Percentiles rank a stretch among this genome's conserved stretches.
Evolutionary conservation across 2,113 vertebrate species (phyloP).

Genomic region (Haliaeetus leucogaster): DNA sequence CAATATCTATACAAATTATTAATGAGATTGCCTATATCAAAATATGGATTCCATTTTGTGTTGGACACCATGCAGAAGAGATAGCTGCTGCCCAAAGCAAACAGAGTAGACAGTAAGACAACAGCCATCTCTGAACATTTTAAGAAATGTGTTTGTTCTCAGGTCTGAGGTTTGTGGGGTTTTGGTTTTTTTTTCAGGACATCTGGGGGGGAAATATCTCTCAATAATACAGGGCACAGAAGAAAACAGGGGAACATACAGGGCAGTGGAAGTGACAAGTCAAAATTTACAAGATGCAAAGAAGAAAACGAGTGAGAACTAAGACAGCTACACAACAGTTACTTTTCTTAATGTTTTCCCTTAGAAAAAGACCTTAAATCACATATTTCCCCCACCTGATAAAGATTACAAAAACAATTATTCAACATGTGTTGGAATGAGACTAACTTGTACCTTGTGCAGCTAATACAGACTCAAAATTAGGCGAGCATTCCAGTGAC

Average conservation of each 20-base stretch:
- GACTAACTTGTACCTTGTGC: background rate
- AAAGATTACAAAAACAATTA: background rate
- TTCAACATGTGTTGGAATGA: background rate
- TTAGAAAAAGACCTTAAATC: background rate
- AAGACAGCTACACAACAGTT: background rate
- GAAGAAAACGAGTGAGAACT: background rate
- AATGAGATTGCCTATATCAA: background rate
- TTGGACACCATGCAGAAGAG: background rate
- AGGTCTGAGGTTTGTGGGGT: background rate
- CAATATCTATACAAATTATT: conserved; percentile 84
- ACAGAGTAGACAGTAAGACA: background rate
- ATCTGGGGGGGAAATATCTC: background rate
- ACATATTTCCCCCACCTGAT: background rate
- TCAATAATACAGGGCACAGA: background rate
- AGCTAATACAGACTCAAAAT: background rate
- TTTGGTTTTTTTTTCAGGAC: background rate
- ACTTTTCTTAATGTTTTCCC: background rate
- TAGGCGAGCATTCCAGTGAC: background rate
- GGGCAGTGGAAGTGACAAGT: background rate
- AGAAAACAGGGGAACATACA: background rate
- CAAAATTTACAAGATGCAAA: background rate
- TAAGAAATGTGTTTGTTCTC: background rate
- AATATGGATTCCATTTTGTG: background rate
- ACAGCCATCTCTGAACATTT: background rate
- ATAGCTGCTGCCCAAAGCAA: background rate